Percentiles rank a stretch among this genome's conserved stretches.
Conservation (phyloP, 2,888 invertebrate genomes). For the Ephialtes manifestator region DNA sequence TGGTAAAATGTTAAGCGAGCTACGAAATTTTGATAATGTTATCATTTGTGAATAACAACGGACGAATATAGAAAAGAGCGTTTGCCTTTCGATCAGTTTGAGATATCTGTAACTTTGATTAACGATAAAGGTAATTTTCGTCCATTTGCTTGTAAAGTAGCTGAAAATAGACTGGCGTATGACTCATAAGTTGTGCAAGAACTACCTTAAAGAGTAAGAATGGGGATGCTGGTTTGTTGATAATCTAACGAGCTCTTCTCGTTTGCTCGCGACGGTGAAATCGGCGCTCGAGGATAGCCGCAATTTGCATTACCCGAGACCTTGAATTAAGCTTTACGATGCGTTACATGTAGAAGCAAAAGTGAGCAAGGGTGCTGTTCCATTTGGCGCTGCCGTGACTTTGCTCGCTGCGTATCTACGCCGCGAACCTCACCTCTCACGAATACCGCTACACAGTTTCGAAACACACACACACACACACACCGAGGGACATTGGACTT, state of each 20-base stretch:
- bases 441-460: not conserved
- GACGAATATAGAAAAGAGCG: too few species aligned
- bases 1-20: too few species aligned
- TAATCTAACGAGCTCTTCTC: not conserved
- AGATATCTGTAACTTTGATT: too few species aligned
- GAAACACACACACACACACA: not conserved
- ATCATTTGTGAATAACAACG: too few species aligned
- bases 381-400: not conserved
- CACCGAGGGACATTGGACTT: not conserved
- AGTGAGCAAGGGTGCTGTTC: not conserved
- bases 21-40: too few species aligned
- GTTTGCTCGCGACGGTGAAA: not conserved
- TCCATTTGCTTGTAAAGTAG: too few species aligned
- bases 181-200: too few species aligned
- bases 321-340: conserved; percentile 20
- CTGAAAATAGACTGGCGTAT: too few species aligned
- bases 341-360: conserved; percentile 3
- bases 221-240: not conserved
- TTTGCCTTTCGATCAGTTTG: too few species aligned
- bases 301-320: conserved; percentile 11
- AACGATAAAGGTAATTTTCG: too few species aligned
- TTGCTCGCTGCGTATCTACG: not conserved
- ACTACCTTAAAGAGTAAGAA: not conserved
- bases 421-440: not conserved
- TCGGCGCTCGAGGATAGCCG: not conserved